These are phyloP conservation scores for Megalopta genalis DNA, from an alignment of 1,140 invertebrate genomes.

Conservation along the genomic window DNA sequence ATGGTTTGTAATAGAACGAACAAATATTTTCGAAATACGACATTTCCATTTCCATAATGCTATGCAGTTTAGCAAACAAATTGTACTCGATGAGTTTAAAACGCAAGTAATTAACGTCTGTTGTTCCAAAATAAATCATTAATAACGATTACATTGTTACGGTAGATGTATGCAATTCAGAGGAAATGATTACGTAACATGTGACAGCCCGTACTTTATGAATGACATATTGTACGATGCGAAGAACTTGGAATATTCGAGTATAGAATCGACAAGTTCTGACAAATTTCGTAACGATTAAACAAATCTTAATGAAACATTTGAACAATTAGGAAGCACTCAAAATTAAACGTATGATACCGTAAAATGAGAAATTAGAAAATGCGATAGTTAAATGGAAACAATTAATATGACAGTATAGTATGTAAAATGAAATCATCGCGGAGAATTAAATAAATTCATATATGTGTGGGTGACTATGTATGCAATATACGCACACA, in stretches of 20 bases:
- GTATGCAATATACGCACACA: too few species aligned
- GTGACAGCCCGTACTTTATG: background rate
- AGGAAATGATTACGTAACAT: background rate
- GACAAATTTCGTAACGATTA: background rate
- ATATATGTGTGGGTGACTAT: too few species aligned
- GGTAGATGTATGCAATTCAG: background rate
- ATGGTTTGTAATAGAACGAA: too few species aligned
- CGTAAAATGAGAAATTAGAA: background rate
- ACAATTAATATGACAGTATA: background rate
- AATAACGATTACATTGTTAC: background rate
- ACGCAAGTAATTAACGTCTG: background rate
- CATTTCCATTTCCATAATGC: too few species aligned
- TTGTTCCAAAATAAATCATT: background rate
- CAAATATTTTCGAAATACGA: too few species aligned
- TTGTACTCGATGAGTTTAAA: background rate
- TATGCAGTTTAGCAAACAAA: too few species aligned
- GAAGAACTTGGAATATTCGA: background rate
- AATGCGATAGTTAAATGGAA: background rate
- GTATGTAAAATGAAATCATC: background rate
- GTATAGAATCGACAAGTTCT: background rate
- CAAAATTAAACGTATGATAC: background rate
- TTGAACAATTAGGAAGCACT: background rate
- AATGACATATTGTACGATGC: background rate
- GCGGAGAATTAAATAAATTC: background rate
- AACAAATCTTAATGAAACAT: background rate